phyloP scores from a whole-genome alignment of 2,888 invertebrate genomes.

The Drosophila mayaguana region DNA sequence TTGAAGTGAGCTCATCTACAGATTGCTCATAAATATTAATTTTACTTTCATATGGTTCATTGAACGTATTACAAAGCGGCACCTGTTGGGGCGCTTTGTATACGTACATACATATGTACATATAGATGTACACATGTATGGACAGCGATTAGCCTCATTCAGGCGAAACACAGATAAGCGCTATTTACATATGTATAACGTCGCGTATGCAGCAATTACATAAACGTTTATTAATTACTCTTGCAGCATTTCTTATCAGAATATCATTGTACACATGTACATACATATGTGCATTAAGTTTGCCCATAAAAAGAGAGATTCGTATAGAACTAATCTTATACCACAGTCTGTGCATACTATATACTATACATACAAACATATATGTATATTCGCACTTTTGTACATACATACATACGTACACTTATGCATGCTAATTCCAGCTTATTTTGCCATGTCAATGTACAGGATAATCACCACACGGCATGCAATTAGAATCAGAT shows the following conservation, averaged over 20 bases:
- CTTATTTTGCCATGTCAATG: slow-evolving; percentile 21
- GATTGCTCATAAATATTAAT: slow-evolving; percentile 20
- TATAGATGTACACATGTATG: too few species aligned
- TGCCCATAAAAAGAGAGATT: not conserved
- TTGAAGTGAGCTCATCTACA: slow-evolving; percentile 38
- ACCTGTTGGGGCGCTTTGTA: slow-evolving; percentile 40
- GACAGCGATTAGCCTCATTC: slow-evolving; percentile 32
- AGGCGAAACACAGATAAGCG: slow-evolving; percentile 39
- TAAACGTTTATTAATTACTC: slow-evolving; percentile 4
- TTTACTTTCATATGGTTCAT: slow-evolving; percentile 38
- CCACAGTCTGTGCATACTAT: not conserved
- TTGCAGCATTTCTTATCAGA: slow-evolving; percentile 12
- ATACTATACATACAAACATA: not conserved
- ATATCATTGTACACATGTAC: not conserved
- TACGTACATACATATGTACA: not conserved
- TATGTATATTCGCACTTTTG: too few species aligned
- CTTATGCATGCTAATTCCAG: slow-evolving; percentile 1
- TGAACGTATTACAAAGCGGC: slow-evolving; percentile 50
- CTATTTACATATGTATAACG: slow-evolving; percentile 33
- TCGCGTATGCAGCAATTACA: slow-evolving; percentile 33
- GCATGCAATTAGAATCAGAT: slow-evolving; percentile 35
- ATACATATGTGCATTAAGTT: not conserved
- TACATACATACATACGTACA: not conserved
- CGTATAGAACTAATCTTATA: not conserved
- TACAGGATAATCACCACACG: slow-evolving; percentile 32